Percentiles rank a stretch among this genome's conserved stretches.
These are phyloP conservation scores for Apodemus agrarius DNA, from an alignment of 2,797 vertebrate species.

Conservation along the genomic window DNA sequence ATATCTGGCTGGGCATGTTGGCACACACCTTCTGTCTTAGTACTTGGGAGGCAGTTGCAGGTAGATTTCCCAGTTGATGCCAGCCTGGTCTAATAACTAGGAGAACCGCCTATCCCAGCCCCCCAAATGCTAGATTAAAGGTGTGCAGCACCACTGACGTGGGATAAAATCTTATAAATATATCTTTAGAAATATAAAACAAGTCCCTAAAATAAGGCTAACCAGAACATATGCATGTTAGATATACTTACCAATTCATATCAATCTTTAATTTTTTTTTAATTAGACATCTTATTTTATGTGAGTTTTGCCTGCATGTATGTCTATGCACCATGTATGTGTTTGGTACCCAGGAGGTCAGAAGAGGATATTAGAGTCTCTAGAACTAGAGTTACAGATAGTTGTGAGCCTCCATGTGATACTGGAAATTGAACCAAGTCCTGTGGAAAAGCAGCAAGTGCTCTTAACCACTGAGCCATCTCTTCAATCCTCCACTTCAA, in stretches of 20 bases:
- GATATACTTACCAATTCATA: not conserved
- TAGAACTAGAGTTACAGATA: not conserved
- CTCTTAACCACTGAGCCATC: not conserved
- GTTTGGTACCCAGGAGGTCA: not conserved
- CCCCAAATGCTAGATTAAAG: not conserved
- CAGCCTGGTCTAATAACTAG: not conserved
- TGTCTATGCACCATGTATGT: not conserved
- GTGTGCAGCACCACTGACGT: not conserved
- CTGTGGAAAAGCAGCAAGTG: not conserved
- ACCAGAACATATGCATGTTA: not conserved
- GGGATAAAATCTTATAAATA: not conserved
- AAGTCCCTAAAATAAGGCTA: conserved; percentile 32
- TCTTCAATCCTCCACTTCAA: not conserved
- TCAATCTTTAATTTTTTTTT: conserved; percentile 16
- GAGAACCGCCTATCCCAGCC: not conserved
- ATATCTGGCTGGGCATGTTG: not conserved
- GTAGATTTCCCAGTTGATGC: not conserved
- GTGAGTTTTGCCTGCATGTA: not conserved
- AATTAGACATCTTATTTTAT: not conserved
- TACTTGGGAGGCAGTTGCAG: not conserved
- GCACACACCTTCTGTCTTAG: not conserved
- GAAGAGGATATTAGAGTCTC: not conserved
- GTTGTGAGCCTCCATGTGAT: not conserved
- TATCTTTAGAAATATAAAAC: not conserved
- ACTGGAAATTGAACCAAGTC: not conserved